Evolutionary conservation across 2,888 invertebrate genomes (phyloP), one percentile per base, ranked within the genome.

Genomic region (Ceratothoa steindachneri): DNA sequence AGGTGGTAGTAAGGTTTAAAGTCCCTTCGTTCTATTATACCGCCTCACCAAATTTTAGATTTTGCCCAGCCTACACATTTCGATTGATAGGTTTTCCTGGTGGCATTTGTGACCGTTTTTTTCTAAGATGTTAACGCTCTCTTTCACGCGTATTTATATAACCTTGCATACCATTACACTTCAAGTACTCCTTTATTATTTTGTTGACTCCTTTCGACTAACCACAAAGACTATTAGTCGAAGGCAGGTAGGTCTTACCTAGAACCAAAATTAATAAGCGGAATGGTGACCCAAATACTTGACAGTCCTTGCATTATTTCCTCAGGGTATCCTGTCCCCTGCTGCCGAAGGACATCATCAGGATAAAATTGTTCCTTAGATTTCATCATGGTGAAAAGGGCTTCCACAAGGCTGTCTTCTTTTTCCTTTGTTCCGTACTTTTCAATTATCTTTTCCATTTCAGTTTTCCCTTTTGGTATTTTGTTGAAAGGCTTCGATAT

Each of bases 401-500:
- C 72, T 4, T 68, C 22, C 9, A 75, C 41, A 0, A 78, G 69
- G 7, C 65, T 19, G n/a, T 68, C 52, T 28, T 75, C 73, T 0
- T 60, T 27, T n/a, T 65, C 71, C 9, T 31, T 60, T 28, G 60
- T 69, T 19, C 75, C 78, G 31, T 55, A 73, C 1, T 51, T 27
- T n/a, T 72, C 52, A 22, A 78, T 30, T 9, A 75, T 24, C 28
- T 73, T 52, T 60, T 73, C 12, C 1, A 78, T 22, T 30, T 71
- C 51, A 5, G 19, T 53, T 53, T 69, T 27, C n/a, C 78, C 78
- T 19, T 68, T 69, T 30, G 65, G 15, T 1, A 75, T 71, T 71
- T 78, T 78, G 27, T 69, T 71, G 67, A 78, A 78, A 27, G 75
- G 75, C 24, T 72, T 78, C 7, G 65, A 53, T 2, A 69, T 24